These are phyloP conservation scores for Parnassius smintheus DNA, from an alignment of 2,888 invertebrate genomes.

Conservation along the genomic window DNA sequence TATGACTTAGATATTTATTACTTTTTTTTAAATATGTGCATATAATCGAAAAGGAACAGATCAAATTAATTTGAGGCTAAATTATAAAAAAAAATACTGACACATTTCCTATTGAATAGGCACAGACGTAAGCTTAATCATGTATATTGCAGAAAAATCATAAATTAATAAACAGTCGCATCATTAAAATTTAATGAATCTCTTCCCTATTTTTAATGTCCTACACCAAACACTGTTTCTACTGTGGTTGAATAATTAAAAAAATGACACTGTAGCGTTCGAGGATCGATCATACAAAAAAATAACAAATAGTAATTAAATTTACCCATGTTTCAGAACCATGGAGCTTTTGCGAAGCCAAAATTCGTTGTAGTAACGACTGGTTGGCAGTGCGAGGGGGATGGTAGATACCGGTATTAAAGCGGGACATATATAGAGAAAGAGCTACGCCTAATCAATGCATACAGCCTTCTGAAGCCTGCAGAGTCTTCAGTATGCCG, in stretches of 20 bases:
- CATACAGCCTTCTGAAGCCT: constrained; percentile 64
- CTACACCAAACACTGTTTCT: not conserved
- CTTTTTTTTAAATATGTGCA: no score
- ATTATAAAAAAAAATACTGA: not conserved
- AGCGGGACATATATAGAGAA: constrained; percentile 49
- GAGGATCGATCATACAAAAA: constrained; percentile 15
- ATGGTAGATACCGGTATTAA: constrained; percentile 37
- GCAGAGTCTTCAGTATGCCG: constrained; percentile 69
- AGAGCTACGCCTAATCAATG: constrained; percentile 78
- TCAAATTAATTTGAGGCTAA: not conserved
- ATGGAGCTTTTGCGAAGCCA: constrained; percentile 60
- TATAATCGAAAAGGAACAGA: not conserved
- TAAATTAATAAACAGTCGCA: constrained; percentile 9
- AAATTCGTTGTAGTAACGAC: constrained; percentile 66
- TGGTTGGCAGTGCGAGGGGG: constrained; percentile 50
- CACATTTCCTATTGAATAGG: not conserved
- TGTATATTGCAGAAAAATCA: not conserved
- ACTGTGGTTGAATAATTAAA: constrained; percentile 1
- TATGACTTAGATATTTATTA: no score
- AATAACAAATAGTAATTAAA: constrained; percentile 41
- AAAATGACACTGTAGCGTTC: constrained; percentile 7
- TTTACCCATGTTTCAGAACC: constrained; percentile 58
- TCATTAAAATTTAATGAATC: constrained; percentile 21
- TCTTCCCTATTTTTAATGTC: not conserved
- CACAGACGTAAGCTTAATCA: not conserved